Base-by-base conservation (phyloP, 64 coral and sea anemone genomes). In the Pocillopora damicornis region DNA sequence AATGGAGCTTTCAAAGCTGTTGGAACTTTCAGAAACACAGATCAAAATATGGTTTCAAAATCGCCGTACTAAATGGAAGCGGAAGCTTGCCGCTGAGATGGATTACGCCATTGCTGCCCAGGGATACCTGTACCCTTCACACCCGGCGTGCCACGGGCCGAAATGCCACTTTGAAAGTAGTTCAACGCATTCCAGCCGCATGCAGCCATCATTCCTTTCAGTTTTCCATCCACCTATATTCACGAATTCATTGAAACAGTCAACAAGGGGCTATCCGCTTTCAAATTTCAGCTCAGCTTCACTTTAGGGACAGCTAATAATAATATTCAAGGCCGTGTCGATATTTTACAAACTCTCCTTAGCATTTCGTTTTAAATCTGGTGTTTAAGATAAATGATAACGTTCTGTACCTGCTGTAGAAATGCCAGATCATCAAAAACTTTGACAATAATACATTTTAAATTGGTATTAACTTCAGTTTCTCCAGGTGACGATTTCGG, bases 31-130 rank as follows among this genome's bases (percentile, higher is more conserved):
- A 66, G 97, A 99, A 80, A 90, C 90, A 35, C 97, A 99, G 77
- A 95, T 99, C 68, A 99, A 99, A 82, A 95, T 99, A 22, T 99
- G 97, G 97, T 99, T 99, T 85, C 97, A 99, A 93, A 99, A 99
- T 67, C 80, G 97, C 20, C 92, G 97, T 25, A 99, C 97, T 16
- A 99, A 99, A 83, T 94, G 93, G 90, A 99, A 99, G 76, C 87
- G 97, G 5, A 92, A 99, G 58, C 67, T 99, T 42, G 90, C 97
- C 15, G 75, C 93, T 9, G 97, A 99, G 18, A 87, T 90, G 79
- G 90, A 92, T 61, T 95, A 91, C 35, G 73, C 66, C 4, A 77
- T 99, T 34, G 79, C 90, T 61, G 93, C 89, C 58, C 84, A 88
- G 11, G 95, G 92, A 71, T 88, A 87, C 82, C 81, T 92, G 12